Evolutionary conservation across 2,888 invertebrate species (phyloP).

Genomic region (Athrips mouffetella): DNA sequence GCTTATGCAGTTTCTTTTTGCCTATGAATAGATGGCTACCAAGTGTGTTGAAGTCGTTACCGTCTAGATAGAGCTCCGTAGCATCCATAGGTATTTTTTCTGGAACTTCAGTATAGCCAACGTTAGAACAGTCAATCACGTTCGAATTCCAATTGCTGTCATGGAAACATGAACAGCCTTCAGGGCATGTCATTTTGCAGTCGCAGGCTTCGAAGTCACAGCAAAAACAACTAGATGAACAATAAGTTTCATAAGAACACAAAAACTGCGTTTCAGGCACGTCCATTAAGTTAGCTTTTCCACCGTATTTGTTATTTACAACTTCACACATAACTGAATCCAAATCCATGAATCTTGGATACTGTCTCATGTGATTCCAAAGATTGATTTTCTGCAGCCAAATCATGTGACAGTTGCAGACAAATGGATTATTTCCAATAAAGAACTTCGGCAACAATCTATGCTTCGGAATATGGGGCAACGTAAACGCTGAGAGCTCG

Average conservation of each 20-base stretch:
- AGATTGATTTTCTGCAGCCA: constrained; percentile 89
- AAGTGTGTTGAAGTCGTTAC: constrained; percentile 85
- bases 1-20: constrained; percentile 86
- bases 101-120: constrained; percentile 84
- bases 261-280: constrained; percentile 86
- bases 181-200: constrained; percentile 92
- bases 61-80: constrained; percentile 90
- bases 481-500: constrained; percentile 84
- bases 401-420: constrained; percentile 92
- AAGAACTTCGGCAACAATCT: constrained; percentile 86
- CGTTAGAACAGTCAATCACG: constrained; percentile 88
- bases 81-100: constrained; percentile 92
- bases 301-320: constrained; percentile 81
- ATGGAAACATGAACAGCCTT: constrained; percentile 90
- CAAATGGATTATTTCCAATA: constrained; percentile 89
- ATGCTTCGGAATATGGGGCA: constrained; percentile 82
- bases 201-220: constrained; percentile 94
- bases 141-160: constrained; percentile 91
- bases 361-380: constrained; percentile 84
- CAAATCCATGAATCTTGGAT: constrained; percentile 87
- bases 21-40: constrained; percentile 91
- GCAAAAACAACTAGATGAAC: constrained; percentile 90
- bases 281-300: constrained; percentile 82
- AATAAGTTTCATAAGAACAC: constrained; percentile 88
- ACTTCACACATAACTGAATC: constrained; percentile 86